A percentile compares a stretch with the other conserved stretches of the same genome.
Evolutionary conservation across 2,888 invertebrate genomes (phyloP).

Genomic region (Rhodophaea formosa): DNA sequence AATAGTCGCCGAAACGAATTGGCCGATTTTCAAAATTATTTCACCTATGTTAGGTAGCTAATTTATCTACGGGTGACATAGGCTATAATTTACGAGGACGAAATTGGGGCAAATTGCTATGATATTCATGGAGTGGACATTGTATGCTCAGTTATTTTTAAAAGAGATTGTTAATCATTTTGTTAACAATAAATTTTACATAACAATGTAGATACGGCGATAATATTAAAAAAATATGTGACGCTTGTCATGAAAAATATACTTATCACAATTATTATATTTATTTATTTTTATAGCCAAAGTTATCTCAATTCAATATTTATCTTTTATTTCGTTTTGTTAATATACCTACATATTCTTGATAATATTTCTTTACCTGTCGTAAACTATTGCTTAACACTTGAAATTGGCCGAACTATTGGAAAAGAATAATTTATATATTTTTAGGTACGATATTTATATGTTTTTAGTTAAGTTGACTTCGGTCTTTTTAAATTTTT

Average conservation of each 20-base stretch:
- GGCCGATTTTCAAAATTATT: no score
- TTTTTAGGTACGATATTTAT: no score
- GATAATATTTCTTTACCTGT: slow-evolving; percentile 32
- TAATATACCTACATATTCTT: slow-evolving; percentile 45
- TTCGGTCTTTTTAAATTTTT: no score
- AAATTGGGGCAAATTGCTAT: background rate
- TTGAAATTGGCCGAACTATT: no score
- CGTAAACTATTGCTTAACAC: background rate
- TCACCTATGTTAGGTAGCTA: no score
- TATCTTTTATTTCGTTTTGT: slow-evolving; percentile 65
- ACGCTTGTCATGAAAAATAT: slow-evolving; percentile 38
- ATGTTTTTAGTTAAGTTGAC: no score
- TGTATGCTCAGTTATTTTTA: background rate
- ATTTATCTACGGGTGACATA: background rate
- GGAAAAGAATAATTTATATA: no score
- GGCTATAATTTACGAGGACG: background rate
- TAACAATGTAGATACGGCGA: slow-evolving; percentile 29
- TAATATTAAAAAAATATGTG: slow-evolving; percentile 28
- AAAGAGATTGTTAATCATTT: slow-evolving; percentile 16
- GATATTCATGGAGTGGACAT: background rate
- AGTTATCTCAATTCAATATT: slow-evolving; percentile 66
- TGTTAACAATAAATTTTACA: slow-evolving; percentile 15
- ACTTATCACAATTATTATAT: slow-evolving; percentile 53
- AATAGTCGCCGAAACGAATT: no score
- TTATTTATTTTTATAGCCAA: slow-evolving; percentile 55